These are phyloP conservation scores for Lutjanus argentimaculatus DNA, from an alignment of 2,797 vertebrate genomes.

Conservation along the genomic window DNA sequence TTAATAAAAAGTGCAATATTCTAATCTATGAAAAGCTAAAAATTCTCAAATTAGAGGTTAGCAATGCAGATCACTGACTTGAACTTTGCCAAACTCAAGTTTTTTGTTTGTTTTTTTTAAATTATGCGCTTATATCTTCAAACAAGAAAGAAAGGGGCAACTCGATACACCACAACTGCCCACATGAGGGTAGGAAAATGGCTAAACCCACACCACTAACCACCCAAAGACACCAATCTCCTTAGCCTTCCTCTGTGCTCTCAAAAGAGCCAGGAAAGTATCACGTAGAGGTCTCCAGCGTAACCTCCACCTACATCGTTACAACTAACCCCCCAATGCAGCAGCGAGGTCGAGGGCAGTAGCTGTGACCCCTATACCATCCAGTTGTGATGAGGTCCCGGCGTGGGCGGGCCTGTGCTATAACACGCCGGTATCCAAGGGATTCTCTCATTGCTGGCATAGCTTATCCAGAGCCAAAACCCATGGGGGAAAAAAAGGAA, in stretches of 20 bases:
- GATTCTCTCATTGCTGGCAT: conserved; percentile 63
- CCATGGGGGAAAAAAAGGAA: conserved; percentile 16
- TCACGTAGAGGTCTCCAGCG: conserved; percentile 17
- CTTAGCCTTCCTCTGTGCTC: neutral
- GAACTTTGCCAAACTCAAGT: neutral
- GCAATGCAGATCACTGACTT: neutral
- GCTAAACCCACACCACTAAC: neutral
- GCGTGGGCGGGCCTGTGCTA: conserved; percentile 60
- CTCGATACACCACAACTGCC: neutral
- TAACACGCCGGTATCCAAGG: conserved; percentile 27
- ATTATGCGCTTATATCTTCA: neutral
- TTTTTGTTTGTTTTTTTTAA: neutral
- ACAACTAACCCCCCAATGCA: neutral
- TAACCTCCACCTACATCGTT: conserved; percentile 50
- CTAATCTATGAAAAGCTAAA: neutral
- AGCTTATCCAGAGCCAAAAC: conserved; percentile 64
- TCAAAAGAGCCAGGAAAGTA: conserved; percentile 8
- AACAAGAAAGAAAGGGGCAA: neutral
- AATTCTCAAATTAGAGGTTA: conserved; percentile 11
- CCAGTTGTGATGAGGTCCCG: conserved; percentile 57
- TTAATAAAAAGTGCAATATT: too few species aligned
- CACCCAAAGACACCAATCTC: neutral
- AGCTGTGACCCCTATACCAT: conserved; percentile 48
- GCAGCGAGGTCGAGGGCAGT: conserved; percentile 43
- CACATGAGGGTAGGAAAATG: neutral